Conservation (phyloP, 2,888 invertebrate genomes). For the Lordiphosa fenestrarum region DNA sequence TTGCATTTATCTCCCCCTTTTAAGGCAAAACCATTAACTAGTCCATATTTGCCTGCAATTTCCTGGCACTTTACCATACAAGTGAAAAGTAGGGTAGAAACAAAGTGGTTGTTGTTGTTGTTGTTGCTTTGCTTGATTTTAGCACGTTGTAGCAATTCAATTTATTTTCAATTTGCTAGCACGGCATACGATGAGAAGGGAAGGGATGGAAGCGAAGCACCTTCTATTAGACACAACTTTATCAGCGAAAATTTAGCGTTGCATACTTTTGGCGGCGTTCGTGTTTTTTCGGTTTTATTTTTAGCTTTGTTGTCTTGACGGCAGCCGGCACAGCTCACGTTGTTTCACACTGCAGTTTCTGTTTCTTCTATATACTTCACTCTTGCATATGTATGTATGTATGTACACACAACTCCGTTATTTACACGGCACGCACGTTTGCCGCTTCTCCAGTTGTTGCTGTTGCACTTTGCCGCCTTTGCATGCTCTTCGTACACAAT, state of each 20-base stretch:
- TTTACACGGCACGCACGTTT: slow-evolving; percentile 66
- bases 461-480: slow-evolving; percentile 46
- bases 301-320: slow-evolving; percentile 40
- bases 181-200: slow-evolving; percentile 36
- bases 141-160: slow-evolving; percentile 67
- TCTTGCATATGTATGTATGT: slow-evolving; percentile 11
- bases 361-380: slow-evolving; percentile 24
- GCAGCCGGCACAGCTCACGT: slow-evolving; percentile 50
- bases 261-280: slow-evolving; percentile 27
- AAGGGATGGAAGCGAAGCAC: slow-evolving; percentile 22
- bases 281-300: slow-evolving; percentile 7
- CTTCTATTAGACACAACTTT: slow-evolving; percentile 64
- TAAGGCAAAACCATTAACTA: slow-evolving; percentile 26
- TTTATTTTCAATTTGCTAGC: slow-evolving; percentile 71
- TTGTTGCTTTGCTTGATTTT: slow-evolving; percentile 42
- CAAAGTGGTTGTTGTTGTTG: slow-evolving; percentile 18
- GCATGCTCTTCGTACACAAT: slow-evolving; percentile 63
- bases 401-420: slow-evolving; percentile 39
- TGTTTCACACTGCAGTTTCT: slow-evolving; percentile 47
- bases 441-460: slow-evolving; percentile 37
- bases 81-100: slow-evolving; percentile 17
- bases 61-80: slow-evolving; percentile 44
- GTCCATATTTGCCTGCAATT: slow-evolving; percentile 67
- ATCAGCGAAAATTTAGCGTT: slow-evolving; percentile 48
- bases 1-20: slow-evolving; percentile 10